These are phyloP conservation scores for Pogonocichla stellata DNA, from an alignment of 2,113 vertebrate species.

Conservation along the genomic window DNA sequence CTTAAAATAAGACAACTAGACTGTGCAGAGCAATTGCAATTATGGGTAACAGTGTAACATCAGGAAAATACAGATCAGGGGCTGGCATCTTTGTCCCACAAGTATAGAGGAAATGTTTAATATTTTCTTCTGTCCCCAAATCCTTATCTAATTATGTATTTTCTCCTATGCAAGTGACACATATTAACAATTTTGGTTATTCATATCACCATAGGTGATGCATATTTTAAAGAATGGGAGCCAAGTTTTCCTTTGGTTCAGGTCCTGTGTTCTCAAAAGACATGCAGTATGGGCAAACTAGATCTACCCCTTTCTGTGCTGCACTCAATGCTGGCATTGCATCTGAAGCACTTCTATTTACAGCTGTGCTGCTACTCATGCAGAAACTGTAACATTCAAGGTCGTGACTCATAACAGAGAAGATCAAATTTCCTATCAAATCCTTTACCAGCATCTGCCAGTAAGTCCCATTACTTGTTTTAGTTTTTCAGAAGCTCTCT, in stretches of 20 bases:
- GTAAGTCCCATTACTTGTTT: conserved; percentile 29
- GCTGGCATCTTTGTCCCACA: neutral
- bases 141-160: neutral
- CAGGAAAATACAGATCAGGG: conserved; percentile 2
- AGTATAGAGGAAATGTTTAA: neutral
- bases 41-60: neutral
- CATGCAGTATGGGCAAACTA: neutral
- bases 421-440: conserved; percentile 21
- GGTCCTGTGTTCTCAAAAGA: neutral
- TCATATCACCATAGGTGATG: neutral
- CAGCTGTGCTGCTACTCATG: neutral
- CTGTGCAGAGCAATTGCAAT: neutral
- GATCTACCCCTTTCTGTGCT: neutral
- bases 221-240: neutral
- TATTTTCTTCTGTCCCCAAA: neutral
- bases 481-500: conserved; percentile 22
- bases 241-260: neutral
- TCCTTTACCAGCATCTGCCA: conserved; percentile 13
- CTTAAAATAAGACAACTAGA: neutral
- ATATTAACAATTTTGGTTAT: neutral
- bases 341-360: neutral
- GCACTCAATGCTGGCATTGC: neutral
- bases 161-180: neutral
- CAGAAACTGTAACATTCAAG: conserved; percentile 10
- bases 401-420: neutral